phyloP scores from a whole-genome alignment of 2,113 vertebrate species.

The Brachyhypopomus occidentalis region DNA sequence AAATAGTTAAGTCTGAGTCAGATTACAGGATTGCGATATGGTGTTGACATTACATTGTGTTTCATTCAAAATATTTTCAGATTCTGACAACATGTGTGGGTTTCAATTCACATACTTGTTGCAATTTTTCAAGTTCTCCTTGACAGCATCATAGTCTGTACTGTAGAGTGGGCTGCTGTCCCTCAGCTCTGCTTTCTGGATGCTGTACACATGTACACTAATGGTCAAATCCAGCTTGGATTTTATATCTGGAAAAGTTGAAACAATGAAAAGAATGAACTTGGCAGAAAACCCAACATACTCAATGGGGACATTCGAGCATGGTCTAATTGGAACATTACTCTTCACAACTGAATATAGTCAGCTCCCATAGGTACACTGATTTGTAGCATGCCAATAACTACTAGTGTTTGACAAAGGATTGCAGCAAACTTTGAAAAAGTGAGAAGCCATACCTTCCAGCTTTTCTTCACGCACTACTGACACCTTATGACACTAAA shows the following conservation, averaged over 20 bases:
- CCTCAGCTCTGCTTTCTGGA: slow-evolving; percentile 90
- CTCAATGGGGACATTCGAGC: not conserved
- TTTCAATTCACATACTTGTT: slow-evolving; percentile 78
- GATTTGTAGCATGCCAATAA: not conserved
- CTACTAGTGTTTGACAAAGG: not conserved
- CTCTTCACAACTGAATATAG: not conserved
- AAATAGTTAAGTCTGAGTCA: too few relatives aligned
- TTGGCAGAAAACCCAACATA: not conserved
- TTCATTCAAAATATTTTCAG: too few relatives aligned
- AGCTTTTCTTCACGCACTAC: slow-evolving; percentile 92
- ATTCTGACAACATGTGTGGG: not conserved
- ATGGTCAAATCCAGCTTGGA: slow-evolving; percentile 81
- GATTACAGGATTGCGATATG: not conserved
- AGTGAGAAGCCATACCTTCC: slow-evolving; percentile 77
- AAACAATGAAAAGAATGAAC: not conserved
- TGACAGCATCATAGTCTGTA: slow-evolving; percentile 92
- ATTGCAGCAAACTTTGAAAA: not conserved
- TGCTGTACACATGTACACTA: slow-evolving; percentile 92
- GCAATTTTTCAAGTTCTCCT: slow-evolving; percentile 88
- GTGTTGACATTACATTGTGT: not conserved
- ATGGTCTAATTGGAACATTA: not conserved
- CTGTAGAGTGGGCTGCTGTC: slow-evolving; percentile 92
- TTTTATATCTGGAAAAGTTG: slow-evolving; percentile 79
- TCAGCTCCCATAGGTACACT: not conserved
- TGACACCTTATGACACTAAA: slow-evolving; percentile 92